A percentile compares a stretch with the other conserved stretches of the same genome.
phyloP scores from a whole-genome alignment of 2,797 vertebrate species.

The Decapterus maruadsi region DNA sequence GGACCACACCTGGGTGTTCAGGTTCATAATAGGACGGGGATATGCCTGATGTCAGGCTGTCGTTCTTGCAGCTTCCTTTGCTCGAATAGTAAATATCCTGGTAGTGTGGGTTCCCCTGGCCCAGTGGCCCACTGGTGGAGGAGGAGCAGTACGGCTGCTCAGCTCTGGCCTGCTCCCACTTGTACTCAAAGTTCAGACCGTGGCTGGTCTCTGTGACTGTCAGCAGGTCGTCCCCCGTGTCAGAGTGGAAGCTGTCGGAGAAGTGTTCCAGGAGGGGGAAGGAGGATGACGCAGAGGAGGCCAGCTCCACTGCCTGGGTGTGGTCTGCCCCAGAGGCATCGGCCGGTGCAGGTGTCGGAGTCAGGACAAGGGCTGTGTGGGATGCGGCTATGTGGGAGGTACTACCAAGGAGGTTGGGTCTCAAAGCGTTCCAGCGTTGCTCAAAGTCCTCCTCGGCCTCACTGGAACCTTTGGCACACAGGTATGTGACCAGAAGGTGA shows the following conservation, averaged over 20 bases:
- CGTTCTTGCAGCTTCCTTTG: conserved; percentile 74
- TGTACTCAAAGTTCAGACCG: conserved; percentile 98
- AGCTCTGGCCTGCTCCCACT: conserved; percentile 92
- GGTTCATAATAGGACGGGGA: conserved; percentile 92
- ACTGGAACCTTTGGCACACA: conserved; percentile 93
- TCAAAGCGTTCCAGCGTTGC: conserved; percentile 94
- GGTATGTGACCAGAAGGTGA: conserved; percentile 93
- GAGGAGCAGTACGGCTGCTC: conserved; percentile 89
- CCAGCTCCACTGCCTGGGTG: conserved; percentile 80
- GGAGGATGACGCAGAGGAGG: conserved; percentile 87
- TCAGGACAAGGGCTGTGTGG: conserved; percentile 68
- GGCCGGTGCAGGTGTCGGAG: conserved; percentile 81
- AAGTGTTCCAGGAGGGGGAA: conserved; percentile 96
- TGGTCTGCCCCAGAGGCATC: conserved; percentile 66
- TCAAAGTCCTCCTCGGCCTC: conserved; percentile 95
- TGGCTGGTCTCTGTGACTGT: conserved; percentile 97
- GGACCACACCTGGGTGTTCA: conserved; percentile 90
- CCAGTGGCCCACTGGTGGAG: conserved; percentile 84
- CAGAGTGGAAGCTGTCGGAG: conserved; percentile 91
- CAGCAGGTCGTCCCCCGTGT: conserved; percentile 93
- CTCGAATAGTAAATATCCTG: conserved; percentile 91
- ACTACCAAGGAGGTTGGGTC: conserved; percentile 86
- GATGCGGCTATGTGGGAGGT: conserved; percentile 74
- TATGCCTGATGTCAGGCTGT: conserved; percentile 84
- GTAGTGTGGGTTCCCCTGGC: conserved; percentile 88